Evolutionary conservation across 1,140 invertebrate genomes (phyloP), one percentile per base, ranked within the genome.

Genomic region (Delia radicum): DNA sequence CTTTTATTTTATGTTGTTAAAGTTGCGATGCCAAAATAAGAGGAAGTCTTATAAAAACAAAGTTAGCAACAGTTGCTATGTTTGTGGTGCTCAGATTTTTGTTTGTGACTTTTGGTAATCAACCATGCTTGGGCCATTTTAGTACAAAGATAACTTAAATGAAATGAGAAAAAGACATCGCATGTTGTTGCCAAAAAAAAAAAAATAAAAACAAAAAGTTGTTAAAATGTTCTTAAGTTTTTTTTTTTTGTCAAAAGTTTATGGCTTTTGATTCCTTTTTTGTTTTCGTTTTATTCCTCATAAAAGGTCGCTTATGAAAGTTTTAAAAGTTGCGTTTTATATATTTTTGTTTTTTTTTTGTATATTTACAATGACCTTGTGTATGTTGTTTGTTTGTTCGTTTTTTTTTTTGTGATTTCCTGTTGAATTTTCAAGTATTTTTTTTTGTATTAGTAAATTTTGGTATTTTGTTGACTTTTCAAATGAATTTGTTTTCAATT

Each of bases 401-500:
- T 33, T 69, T 29, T 37, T 10, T 37, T 37, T 3, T 37, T 24
- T 31, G n/a, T 69, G 65, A 69, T 69, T 69, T 69, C 65, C 65
- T 69, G 65, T 37, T 69, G 65, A 27, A 33, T 31, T 37, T 33
- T 69, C 37, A 37, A 69, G 18, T 37, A 26, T 37, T 37, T 7
- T 33, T 37, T 69, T 10, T 69, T 69, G 31, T 69, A 18, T 69
- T 69, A 55, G 15, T 55, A 55, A 55, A 55, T 55, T 18, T 55
- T 24, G 24, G n/a, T 28, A 21, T 69, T 33, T 69, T 67, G 15
- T 55, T 48, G 42, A 21, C 8, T 55, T 55, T 55, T 55, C 48
- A 55, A 55, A 55, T 55, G 48, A 67, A 67, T 67, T 67, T 31
- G 27, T 67, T 67, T 31, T 69, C 48, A 55, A 55, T 55, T 55